Base-by-base conservation (phyloP, 92 coral and sea anemone species). In the Epizoanthus illoricatus region DNA sequence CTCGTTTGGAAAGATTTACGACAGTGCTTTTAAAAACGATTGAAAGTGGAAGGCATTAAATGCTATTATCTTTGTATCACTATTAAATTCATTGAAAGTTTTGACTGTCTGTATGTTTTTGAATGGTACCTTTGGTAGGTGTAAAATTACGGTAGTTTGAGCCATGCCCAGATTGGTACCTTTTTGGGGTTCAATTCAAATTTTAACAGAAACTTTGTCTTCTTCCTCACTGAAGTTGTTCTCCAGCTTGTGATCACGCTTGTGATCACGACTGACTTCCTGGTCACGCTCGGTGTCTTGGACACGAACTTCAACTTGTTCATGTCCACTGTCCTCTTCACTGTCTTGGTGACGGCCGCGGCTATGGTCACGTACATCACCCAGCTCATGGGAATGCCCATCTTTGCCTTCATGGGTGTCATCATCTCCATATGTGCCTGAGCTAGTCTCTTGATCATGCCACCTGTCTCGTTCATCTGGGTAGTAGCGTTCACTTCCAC, bases 371-470 rank as follows among this genome's bases (percentile, higher is more conserved):
- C 83, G 90, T 75, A 87, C 93, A 55, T 86, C 97, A 42, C 86
- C 9, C 61, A 80, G 81, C 49, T 90, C 94, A 66, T 87, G 88
- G 71, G 89, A 81, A 17, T 87, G 88, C n/a, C 85, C 56, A 20
- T 75, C 86, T 69, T 92, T 92, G 86, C 86, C 90, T 0, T 90
- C 97, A 55, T 84, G 97, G 28, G 90, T 68, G 17, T 83, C 86
- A 36, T 89, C 92, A 15, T 93, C 94, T 33, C 89, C 92, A 59
- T 54, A 93, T 10, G 97, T 90, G 89, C 94, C 97, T 61, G 94
- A 81, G 81, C 97, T 93, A 70, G 92, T 90, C 45, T 87, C 90
- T 5, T 88, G 88, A 54, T 85, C 97, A 12, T 79, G 92, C 94
- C 94, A 90, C 84, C 92, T 92, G 70, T 89, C 88, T 41, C 88